Evolutionary conservation across 1,140 invertebrate species (phyloP).

Genomic region (Mactra quadrangularis): DNA sequence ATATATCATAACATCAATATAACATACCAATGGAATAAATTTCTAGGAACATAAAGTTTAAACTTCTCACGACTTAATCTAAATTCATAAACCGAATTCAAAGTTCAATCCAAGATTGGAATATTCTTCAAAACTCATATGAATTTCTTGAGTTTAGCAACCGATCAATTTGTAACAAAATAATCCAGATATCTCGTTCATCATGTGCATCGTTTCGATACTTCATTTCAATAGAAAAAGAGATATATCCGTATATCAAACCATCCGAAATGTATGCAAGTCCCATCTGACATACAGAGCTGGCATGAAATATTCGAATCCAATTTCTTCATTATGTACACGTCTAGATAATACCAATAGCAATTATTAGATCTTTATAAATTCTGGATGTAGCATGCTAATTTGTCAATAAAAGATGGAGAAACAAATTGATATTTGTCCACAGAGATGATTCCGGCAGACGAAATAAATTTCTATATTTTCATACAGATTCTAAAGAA

Average conservation of each 20-base stretch:
- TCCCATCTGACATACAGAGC: slow-evolving; percentile 24
- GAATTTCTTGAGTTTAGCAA: too few species aligned
- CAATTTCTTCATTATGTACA: slow-evolving; percentile 31
- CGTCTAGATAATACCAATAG: neutral
- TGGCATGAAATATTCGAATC: slow-evolving; percentile 15
- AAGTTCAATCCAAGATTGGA: too few species aligned
- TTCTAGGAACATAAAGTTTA: too few species aligned
- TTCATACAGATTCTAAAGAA: too few species aligned
- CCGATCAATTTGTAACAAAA: too few species aligned
- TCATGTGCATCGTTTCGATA: slow-evolving; percentile 6
- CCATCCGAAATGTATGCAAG: slow-evolving; percentile 5
- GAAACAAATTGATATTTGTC: slow-evolving; percentile 34
- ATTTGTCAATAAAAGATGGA: slow-evolving; percentile 24
- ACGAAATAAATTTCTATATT: slow-evolving; percentile 10
- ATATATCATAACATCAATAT: too few species aligned
- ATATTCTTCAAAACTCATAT: too few species aligned
- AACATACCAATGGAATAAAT: too few species aligned
- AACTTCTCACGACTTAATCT: too few species aligned
- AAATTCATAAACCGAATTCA: too few species aligned
- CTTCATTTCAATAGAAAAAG: neutral
- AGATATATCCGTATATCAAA: slow-evolving; percentile 8
- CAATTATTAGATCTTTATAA: slow-evolving; percentile 22
- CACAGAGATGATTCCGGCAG: slow-evolving; percentile 5
- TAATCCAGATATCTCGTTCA: neutral
- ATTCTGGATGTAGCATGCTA: slow-evolving; percentile 33